phyloP scores from a whole-genome alignment of 1,140 invertebrate species.

The Procambarus clarkii region DNA sequence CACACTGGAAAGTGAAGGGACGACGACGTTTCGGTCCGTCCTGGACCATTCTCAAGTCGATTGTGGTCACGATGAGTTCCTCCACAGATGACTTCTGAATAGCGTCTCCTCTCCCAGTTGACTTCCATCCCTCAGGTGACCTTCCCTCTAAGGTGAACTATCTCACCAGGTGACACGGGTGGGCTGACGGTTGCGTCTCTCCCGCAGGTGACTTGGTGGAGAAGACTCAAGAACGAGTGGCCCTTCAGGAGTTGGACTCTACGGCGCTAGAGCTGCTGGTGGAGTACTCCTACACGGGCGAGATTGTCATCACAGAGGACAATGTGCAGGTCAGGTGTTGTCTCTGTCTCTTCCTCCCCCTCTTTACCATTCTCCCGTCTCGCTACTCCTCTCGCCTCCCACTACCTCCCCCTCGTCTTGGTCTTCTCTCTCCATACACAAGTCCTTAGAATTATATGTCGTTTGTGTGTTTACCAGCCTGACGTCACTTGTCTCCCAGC shows the following conservation, averaged over 20 bases:
- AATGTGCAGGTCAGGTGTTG: conserved; percentile 84
- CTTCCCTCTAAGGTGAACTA: too few species aligned
- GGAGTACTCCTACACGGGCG: conserved; percentile 93
- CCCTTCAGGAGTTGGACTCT: conserved; percentile 82
- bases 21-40: too few species aligned
- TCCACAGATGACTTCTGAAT: too few species aligned
- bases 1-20: too few species aligned
- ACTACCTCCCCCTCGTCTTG: neutral
- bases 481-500: too few species aligned
- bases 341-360: neutral
- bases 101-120: too few species aligned
- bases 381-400: neutral
- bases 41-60: too few species aligned
- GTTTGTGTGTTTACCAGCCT: too few species aligned
- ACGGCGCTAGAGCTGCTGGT: conserved; percentile 85
- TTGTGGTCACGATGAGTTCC: too few species aligned
- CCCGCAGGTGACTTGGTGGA: conserved; percentile 83
- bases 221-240: conserved; percentile 79
- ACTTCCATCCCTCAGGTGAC: too few species aligned
- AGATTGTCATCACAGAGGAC: conserved; percentile 80
- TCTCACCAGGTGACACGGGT: too few species aligned
- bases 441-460: too few species aligned
- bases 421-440: neutral
- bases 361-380: neutral
- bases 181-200: neutral